Conservation (phyloP, 1,140 invertebrate genomes). For the Andrena cerasifolii region DNA sequence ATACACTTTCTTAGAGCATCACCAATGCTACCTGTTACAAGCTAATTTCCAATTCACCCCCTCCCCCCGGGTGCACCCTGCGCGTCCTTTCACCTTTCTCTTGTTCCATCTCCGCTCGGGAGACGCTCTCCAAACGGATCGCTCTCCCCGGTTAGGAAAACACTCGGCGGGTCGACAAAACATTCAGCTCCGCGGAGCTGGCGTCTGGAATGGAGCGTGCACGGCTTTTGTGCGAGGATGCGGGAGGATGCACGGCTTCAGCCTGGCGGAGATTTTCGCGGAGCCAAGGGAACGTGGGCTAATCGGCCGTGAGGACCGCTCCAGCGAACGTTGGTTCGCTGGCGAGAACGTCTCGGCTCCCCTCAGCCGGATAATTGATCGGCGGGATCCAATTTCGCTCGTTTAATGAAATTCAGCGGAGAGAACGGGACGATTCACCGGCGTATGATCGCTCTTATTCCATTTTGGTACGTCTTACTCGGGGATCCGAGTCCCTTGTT, state of each 20-base stretch:
- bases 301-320: conserved; percentile 40
- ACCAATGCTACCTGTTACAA: no score
- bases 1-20: no score
- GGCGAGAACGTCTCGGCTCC: conserved; percentile 19
- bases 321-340: background rate
- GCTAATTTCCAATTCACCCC: no score
- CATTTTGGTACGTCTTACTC: conserved; percentile 30
- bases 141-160: no score
- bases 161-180: conserved; percentile 14
- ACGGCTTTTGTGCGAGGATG: background rate
- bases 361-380: conserved; percentile 67
- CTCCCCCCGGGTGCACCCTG: no score
- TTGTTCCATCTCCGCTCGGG: no score
- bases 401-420: conserved; percentile 64
- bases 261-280: conserved; percentile 23
- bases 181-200: background rate
- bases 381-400: conserved; percentile 65
- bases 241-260: background rate
- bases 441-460: conserved; percentile 55
- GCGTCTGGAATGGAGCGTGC: background rate
- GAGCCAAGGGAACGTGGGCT: background rate
- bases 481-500: background rate
- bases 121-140: no score
- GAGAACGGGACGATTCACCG: conserved; percentile 32
- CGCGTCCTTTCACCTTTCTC: no score